A percentile compares a stretch with the other conserved stretches of the same genome.
These are phyloP conservation scores for Diabrotica undecimpunctata DNA, from an alignment of 1,140 invertebrate species.

Conservation along the genomic window DNA sequence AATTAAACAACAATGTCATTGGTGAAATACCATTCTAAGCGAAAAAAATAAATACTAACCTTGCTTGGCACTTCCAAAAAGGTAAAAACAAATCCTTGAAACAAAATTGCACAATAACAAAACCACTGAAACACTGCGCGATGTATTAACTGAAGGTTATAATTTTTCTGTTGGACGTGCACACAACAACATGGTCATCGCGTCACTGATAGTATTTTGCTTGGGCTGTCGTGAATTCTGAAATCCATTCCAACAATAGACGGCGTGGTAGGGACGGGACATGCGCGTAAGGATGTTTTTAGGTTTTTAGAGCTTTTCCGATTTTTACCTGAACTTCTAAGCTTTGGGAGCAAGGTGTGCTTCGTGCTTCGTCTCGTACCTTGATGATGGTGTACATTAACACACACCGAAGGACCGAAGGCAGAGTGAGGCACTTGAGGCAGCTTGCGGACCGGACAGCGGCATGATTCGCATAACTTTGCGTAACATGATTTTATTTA, in stretches of 20 bases:
- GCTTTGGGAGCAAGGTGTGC: background rate
- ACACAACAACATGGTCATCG: conserved; percentile 14
- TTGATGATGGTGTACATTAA: too few relatives aligned
- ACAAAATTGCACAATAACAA: conserved; percentile 15
- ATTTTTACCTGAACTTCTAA: background rate
- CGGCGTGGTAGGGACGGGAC: background rate
- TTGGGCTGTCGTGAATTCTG: conserved; percentile 3
- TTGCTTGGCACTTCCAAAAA: conserved; percentile 9
- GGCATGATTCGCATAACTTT: too few relatives aligned
- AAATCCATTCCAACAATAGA: background rate
- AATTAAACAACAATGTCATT: conserved; percentile 14
- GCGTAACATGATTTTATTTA: too few relatives aligned
- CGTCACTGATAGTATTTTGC: conserved; percentile 12
- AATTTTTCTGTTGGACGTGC: too few relatives aligned
- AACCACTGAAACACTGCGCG: conserved; percentile 9
- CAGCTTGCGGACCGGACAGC: too few relatives aligned
- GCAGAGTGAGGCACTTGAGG: too few relatives aligned
- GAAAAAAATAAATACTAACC: conserved; percentile 10
- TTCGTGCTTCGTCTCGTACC: too few relatives aligned
- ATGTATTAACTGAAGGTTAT: background rate
- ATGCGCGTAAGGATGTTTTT: background rate
- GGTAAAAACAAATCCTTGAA: conserved; percentile 14
- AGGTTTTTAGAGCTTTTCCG: background rate
- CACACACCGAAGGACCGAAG: too few relatives aligned
- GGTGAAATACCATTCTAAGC: background rate